Percentiles rank a stretch among this genome's conserved stretches.
Evolutionary conservation across 2,113 vertebrate species (phyloP).

Genomic region (Scortum barcoo): DNA sequence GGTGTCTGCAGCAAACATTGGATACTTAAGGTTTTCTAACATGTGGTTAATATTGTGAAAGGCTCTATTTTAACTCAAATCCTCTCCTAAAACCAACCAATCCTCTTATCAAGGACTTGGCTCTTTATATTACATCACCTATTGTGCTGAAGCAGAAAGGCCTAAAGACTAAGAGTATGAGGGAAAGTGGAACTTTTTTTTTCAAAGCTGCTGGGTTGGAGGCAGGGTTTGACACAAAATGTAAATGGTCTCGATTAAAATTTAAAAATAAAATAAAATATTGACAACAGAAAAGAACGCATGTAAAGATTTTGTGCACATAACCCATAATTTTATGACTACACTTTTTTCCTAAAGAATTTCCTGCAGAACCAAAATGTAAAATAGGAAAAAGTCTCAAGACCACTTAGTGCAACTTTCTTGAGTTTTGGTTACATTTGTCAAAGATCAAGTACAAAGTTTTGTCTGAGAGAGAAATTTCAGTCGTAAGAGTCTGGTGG

Average conservation of each 20-base stretch:
- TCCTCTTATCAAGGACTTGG: no score
- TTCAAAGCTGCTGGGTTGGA: no score
- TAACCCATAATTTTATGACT: background rate
- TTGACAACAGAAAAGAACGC: background rate
- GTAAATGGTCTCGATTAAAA: background rate
- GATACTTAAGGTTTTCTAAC: no score
- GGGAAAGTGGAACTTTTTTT: no score
- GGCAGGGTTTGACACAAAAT: no score
- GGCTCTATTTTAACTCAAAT: no score
- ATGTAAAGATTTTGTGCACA: background rate
- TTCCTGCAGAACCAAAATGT: background rate
- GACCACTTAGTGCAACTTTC: slow-evolving; percentile 9
- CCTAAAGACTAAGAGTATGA: no score
- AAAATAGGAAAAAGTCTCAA: background rate
- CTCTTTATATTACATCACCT: no score
- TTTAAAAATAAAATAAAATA: background rate
- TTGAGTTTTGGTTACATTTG: slow-evolving; percentile 7
- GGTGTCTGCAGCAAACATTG: no score
- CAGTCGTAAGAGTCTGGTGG: slow-evolving; percentile 1
- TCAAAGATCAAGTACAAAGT: background rate
- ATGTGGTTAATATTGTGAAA: no score
- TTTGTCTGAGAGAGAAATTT: slow-evolving; percentile 6
- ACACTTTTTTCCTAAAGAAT: background rate
- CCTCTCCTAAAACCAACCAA: no score
- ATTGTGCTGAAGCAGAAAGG: no score